phyloP scores from a whole-genome alignment of 2,888 invertebrate species.

The Brachyopa scutellaris region DNA sequence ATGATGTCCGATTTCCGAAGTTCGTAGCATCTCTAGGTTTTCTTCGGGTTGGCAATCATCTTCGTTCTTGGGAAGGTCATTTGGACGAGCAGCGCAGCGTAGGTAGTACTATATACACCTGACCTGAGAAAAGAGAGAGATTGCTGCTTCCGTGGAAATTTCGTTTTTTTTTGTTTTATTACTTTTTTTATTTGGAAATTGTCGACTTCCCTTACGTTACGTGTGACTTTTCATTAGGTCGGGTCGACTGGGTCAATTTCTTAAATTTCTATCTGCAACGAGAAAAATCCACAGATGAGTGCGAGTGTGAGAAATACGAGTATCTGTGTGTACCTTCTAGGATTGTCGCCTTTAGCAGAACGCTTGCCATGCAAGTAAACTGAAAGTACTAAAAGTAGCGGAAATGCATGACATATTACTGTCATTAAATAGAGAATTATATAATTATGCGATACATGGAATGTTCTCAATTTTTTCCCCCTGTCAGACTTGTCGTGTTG shows the following conservation, averaged over 20 bases:
- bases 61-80: constrained; percentile 48
- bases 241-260: constrained; percentile 50
- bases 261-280: constrained; percentile 1
- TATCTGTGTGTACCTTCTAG: no score
- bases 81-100: constrained; percentile 11
- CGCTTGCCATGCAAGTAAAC: background rate
- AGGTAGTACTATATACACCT: background rate
- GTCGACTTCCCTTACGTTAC: constrained; percentile 70
- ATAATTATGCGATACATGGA: constrained; percentile 71
- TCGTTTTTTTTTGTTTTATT: constrained; percentile 46
- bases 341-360: constrained; percentile 48
- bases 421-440: constrained; percentile 73
- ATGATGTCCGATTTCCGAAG: constrained; percentile 65
- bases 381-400: constrained; percentile 57
- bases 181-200: constrained; percentile 70
- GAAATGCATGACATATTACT: constrained; percentile 73
- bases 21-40: constrained; percentile 47
- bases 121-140: constrained; percentile 6
- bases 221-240: constrained; percentile 66
- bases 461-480: constrained; percentile 63
- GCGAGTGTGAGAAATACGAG: constrained; percentile 52
- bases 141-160: constrained; percentile 54
- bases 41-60: constrained; percentile 44
- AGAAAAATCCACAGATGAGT: constrained; percentile 38
- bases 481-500: constrained; percentile 44